These are phyloP conservation scores for Heliornis fulica DNA, from an alignment of 2,113 vertebrate species.

Conservation along the genomic window DNA sequence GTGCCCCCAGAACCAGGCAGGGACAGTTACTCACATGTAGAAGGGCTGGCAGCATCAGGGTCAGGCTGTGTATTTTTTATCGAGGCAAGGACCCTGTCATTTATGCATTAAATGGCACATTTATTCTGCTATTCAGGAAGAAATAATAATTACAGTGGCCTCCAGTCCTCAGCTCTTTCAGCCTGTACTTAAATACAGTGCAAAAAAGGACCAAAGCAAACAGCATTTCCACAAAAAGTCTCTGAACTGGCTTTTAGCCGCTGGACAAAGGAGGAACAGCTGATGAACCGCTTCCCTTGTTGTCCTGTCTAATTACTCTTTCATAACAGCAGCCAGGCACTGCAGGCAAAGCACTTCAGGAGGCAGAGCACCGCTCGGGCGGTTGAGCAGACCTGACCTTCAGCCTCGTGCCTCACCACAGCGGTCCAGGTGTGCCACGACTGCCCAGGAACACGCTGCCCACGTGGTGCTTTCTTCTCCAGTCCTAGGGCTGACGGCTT, in stretches of 20 bases:
- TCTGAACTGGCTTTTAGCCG: conserved; percentile 15
- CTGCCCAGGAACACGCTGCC: neutral
- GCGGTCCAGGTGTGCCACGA: neutral
- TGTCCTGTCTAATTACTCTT: neutral
- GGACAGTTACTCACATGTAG: neutral
- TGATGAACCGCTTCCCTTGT: neutral
- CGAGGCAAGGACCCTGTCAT: neutral
- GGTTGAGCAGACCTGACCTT: neutral
- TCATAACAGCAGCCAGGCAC: neutral
- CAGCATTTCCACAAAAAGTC: neutral
- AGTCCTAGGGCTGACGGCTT: neutral
- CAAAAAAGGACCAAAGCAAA: conserved; percentile 26
- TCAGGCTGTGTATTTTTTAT: neutral
- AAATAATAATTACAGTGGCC: conserved; percentile 33
- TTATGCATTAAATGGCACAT: neutral
- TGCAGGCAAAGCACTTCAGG: neutral
- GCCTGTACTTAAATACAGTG: neutral
- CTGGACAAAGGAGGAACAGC: neutral
- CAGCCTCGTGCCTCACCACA: neutral
- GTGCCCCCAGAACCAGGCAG: neutral
- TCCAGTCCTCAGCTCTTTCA: neutral
- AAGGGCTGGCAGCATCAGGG: neutral
- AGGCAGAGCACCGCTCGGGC: neutral
- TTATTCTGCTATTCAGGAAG: conserved; percentile 7
- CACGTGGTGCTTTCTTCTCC: neutral